phyloP scores from a whole-genome alignment of 1,140 invertebrate species.

The Semibalanus balanoides region DNA sequence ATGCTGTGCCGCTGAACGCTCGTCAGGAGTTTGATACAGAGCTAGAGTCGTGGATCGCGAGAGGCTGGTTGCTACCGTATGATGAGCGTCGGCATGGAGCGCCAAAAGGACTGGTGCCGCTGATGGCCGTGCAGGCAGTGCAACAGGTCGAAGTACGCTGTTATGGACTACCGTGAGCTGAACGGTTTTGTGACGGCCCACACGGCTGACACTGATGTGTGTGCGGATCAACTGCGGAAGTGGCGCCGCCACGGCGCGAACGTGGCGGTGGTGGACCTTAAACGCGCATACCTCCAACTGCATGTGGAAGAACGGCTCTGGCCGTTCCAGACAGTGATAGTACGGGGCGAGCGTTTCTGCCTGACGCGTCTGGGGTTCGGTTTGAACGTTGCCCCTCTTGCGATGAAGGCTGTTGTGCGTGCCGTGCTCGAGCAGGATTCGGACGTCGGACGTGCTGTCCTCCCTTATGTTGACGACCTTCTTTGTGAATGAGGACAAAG shows the following conservation, averaged over 20 bases:
- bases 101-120: constrained; percentile 9
- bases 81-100: constrained; percentile 8
- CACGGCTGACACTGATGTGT: no score
- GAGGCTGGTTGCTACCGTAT: constrained; percentile 11
- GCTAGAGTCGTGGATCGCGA: background rate
- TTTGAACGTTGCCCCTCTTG: no score
- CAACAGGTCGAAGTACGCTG: constrained; percentile 7
- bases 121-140: constrained; percentile 10
- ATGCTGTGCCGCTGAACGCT: background rate
- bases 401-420: constrained; percentile 6
- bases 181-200: no score
- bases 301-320: constrained; percentile 8
- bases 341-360: constrained; percentile 3
- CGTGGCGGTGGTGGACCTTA: constrained; percentile 8
- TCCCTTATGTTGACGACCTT: constrained; percentile 1
- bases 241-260: background rate
- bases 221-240: constrained; percentile 3
- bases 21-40: constrained; percentile 4
- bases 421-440: background rate
- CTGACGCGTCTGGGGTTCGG: constrained; percentile 9
- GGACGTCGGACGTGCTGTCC: background rate
- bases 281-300: constrained; percentile 7
- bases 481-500: constrained; percentile 5
- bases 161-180: no score
- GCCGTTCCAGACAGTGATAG: constrained; percentile 10